Evolutionary conservation across 1,140 invertebrate species (phyloP).

Genomic region (Drosophila rufa): DNA sequence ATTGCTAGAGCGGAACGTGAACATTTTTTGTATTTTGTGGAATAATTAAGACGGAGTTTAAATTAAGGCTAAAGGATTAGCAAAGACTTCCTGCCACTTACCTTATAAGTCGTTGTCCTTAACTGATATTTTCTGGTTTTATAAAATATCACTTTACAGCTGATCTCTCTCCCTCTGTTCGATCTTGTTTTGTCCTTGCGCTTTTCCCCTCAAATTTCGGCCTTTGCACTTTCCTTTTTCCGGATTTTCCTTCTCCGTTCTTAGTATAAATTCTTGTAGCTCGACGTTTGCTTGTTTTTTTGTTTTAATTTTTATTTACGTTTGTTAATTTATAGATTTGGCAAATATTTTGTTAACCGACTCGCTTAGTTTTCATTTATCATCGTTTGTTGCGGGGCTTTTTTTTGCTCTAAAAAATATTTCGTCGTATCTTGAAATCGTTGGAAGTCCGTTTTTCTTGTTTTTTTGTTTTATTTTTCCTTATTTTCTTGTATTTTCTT

Average conservation of each 20-base stretch:
- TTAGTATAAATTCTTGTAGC: slow-evolving; percentile 71
- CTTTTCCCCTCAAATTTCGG: slow-evolving; percentile 12
- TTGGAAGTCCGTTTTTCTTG: slow-evolving; percentile 75
- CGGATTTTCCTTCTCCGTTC: slow-evolving; percentile 5
- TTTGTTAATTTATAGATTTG: slow-evolving; percentile 50
- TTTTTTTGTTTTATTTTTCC: slow-evolving; percentile 13
- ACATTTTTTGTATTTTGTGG: no score
- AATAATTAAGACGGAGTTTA: no score
- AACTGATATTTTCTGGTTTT: slow-evolving; percentile 73
- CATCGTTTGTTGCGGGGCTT: slow-evolving; percentile 20
- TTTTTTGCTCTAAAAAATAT: slow-evolving; percentile 60
- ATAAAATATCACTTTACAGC: slow-evolving; percentile 77
- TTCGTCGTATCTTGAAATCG: slow-evolving; percentile 82
- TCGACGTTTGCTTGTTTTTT: slow-evolving; percentile 34
- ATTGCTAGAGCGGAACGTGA: no score
- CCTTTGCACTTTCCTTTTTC: slow-evolving; percentile 8
- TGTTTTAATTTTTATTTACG: slow-evolving; percentile 14
- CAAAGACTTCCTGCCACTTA: slow-evolving; percentile 20
- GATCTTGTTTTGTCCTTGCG: slow-evolving; percentile 15
- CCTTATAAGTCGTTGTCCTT: slow-evolving; percentile 78
- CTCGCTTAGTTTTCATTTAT: slow-evolving; percentile 24
- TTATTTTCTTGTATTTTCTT: background rate
- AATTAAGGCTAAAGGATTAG: no score
- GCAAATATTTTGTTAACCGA: slow-evolving; percentile 66
- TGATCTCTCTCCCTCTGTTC: slow-evolving; percentile 44